Evolutionary conservation across 2,888 invertebrate genomes (phyloP).

Genomic region (Pachycephus smyrnensis): DNA sequence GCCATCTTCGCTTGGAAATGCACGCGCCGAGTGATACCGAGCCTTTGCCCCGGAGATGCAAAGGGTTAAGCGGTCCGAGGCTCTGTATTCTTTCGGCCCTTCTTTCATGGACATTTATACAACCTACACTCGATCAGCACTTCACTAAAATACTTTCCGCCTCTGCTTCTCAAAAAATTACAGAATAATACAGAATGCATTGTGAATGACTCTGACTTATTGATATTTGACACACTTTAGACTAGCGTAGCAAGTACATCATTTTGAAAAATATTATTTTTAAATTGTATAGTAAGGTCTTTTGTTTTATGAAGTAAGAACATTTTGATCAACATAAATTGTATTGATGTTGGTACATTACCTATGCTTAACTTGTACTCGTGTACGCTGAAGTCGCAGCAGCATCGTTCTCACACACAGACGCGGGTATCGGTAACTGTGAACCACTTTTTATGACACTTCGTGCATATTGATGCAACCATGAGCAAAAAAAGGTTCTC

Average conservation of each 20-base stretch:
- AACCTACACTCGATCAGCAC: background rate
- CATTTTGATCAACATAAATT: background rate
- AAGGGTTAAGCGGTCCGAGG: slow-evolving; percentile 29
- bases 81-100: background rate
- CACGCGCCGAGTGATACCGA: slow-evolving; percentile 58
- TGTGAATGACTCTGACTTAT: background rate
- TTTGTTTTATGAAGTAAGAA: background rate
- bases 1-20: slow-evolving; percentile 63
- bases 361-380: background rate
- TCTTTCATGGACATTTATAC: background rate
- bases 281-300: background rate
- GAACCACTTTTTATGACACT: slow-evolving; percentile 22
- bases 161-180: slow-evolving; percentile 6
- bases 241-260: background rate
- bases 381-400: background rate
- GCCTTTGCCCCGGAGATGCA: slow-evolving; percentile 29
- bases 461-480: slow-evolving; percentile 22
- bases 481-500: slow-evolving; percentile 14
- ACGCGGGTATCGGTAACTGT: slow-evolving; percentile 21
- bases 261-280: background rate
- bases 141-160: slow-evolving; percentile 5
- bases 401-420: slow-evolving; percentile 1
- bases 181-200: background rate
- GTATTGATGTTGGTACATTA: background rate
- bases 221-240: background rate